A percentile compares a stretch with the other conserved stretches of the same genome.
Conservation (phyloP, 2,113 vertebrate genomes). For the Cacatua alba region DNA sequence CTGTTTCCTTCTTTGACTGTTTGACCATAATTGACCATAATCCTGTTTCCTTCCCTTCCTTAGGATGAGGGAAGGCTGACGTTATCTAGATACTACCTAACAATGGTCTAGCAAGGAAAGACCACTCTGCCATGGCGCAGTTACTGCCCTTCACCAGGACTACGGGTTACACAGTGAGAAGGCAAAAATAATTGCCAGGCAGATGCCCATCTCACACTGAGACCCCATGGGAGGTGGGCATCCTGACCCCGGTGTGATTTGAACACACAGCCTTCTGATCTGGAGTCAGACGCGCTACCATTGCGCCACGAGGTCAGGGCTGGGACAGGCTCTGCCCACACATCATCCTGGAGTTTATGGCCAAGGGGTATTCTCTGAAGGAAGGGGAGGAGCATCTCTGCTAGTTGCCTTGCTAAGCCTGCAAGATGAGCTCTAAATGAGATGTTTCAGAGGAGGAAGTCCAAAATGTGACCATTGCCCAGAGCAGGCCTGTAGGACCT, state of each 20-base stretch:
- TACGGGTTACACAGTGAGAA: not conserved
- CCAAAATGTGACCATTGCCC: not conserved
- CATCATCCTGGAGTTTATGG: not conserved
- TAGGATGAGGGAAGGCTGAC: fast-evolving
- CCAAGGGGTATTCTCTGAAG: fast-evolving
- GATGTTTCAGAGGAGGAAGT: not conserved
- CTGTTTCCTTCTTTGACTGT: not conserved
- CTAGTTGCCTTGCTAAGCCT: not conserved
- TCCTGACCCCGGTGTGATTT: slow-evolving; percentile 60
- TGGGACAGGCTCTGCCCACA: fast-evolving
- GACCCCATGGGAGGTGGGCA: fast-evolving
- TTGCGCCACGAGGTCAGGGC: slow-evolving; percentile 40
- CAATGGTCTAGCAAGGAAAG: not conserved
- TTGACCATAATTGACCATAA: too few species aligned
- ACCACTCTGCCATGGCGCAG: not conserved
- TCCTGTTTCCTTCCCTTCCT: not conserved
- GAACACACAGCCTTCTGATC: slow-evolving; percentile 70
- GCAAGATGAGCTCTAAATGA: not conserved
- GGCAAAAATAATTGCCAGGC: fast-evolving
- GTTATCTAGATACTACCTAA: not conserved
- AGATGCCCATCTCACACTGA: fast-evolving
- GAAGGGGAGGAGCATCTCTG: not conserved
- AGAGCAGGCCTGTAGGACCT: not conserved
- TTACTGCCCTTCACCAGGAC: not conserved
- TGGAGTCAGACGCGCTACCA: slow-evolving; percentile 64